phyloP scores from a whole-genome alignment of 2,888 invertebrate genomes.

The Idaea aversata region DNA sequence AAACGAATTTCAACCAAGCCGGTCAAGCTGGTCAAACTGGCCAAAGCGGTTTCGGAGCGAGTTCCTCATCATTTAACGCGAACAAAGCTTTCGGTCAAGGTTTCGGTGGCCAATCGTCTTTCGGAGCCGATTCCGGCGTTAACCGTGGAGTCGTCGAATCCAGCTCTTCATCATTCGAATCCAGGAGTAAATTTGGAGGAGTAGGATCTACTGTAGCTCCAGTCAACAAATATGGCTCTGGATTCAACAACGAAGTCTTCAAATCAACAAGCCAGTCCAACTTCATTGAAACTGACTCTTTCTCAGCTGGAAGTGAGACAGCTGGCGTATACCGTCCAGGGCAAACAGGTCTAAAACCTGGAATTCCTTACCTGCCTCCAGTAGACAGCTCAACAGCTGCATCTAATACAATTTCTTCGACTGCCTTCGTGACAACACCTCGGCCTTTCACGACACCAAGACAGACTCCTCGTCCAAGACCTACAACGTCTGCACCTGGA shows the following conservation, averaged over 20 bases:
- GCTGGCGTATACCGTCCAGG: conserved; percentile 60
- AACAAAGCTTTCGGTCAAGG: conserved; percentile 16
- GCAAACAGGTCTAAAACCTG: conserved; percentile 57
- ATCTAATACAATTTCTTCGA: conserved; percentile 49
- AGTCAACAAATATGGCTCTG: conserved; percentile 37
- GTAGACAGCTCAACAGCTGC: conserved; percentile 53
- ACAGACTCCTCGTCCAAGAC: conserved; percentile 49
- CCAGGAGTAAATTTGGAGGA: conserved; percentile 24
- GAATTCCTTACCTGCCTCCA: conserved; percentile 73
- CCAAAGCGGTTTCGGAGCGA: conserved; percentile 26
- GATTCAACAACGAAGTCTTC: conserved; percentile 49
- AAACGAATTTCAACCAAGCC: conserved; percentile 7
- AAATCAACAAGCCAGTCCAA: conserved; percentile 59
- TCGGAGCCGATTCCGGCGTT: conserved; percentile 26
- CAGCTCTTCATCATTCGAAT: conserved; percentile 23
- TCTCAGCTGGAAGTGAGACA: conserved; percentile 60
- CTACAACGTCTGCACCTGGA: conserved; percentile 67
- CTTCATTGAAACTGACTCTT: conserved; percentile 62
- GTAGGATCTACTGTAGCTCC: conserved; percentile 41
- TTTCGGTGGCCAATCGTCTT: conserved; percentile 29
- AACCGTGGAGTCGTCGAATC: conserved; percentile 30
- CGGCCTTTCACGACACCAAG: conserved; percentile 34
- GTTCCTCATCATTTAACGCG: conserved; percentile 22
- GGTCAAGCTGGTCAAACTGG: conserved; percentile 2
- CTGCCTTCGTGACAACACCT: conserved; percentile 45